A percentile compares a stretch with the other conserved stretches of the same genome.
These are phyloP conservation scores for Dryadula phaetusa DNA, from an alignment of 2,888 invertebrate species.

Conservation along the genomic window DNA sequence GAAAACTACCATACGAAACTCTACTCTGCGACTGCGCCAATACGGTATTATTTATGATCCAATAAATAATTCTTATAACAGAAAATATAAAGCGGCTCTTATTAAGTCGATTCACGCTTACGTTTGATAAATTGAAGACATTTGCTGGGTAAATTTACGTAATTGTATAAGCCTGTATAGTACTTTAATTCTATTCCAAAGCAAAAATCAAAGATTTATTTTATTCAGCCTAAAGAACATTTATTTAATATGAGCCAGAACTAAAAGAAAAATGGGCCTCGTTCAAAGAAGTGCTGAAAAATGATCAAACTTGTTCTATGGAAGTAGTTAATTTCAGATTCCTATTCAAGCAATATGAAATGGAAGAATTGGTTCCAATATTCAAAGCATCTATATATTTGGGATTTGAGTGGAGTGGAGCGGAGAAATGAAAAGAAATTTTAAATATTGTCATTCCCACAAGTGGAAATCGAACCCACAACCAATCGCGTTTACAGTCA, in stretches of 20 bases:
- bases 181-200: slow-evolving; percentile 3
- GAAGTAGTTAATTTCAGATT: slow-evolving; percentile 6
- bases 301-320: not conserved
- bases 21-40: too few species aligned
- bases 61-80: slow-evolving; percentile 4
- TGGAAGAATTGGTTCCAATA: not conserved
- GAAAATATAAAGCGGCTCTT: slow-evolving; percentile 3
- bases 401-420: too few species aligned
- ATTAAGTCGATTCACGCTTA: slow-evolving; percentile 12
- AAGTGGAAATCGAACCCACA: too few species aligned
- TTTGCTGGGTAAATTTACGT: slow-evolving; percentile 1
- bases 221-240: not conserved
- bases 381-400: not conserved
- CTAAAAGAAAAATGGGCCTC: not conserved
- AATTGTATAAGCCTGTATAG: slow-evolving; percentile 1
- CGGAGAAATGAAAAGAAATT: too few species aligned
- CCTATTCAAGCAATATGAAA: not conserved
- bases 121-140: slow-evolving; percentile 2
- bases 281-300: not conserved
- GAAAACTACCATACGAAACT: not conserved
- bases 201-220: slow-evolving; percentile 10
- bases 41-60: not conserved
- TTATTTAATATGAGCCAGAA: not conserved
- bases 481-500: too few species aligned
- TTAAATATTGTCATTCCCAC: too few species aligned